Base-by-base conservation (phyloP, 2,888 invertebrate species). In the Adela reaumurella region DNA sequence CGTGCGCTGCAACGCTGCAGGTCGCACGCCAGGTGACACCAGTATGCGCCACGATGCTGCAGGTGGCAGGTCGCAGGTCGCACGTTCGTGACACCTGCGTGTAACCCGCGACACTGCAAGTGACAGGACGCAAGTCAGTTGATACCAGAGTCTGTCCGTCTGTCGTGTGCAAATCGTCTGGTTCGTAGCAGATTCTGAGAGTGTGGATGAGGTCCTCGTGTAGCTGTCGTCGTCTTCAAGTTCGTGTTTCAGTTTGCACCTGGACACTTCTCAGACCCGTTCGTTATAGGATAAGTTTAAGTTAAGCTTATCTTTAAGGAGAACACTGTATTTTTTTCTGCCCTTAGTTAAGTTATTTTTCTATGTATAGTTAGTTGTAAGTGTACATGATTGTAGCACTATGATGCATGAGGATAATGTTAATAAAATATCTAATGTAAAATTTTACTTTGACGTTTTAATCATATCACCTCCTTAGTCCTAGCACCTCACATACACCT, bases 321-420 rank as follows among this genome's bases (percentile, higher is more conserved):
- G 74, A 74, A 70, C 74, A 76, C 61, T 74, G 76, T 77, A 76
- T 74, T 78, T 73, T 76, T 69, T 74, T 70, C 76, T 35, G 35
- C 71, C 68, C 70, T 65, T 72, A 71, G 72, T 74, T 77, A 74
- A 76, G 77, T 77, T 77, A 74, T 76, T 76, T 76, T 76, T 76
- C 72, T 77, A 77, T 78, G 78, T 78, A 78, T 77, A 78, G 77
- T 65, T 78, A 78, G 77, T 76, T 71, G 66, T 78, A 78, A 74
- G 76, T 78, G 76, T 78, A 78, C 72, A 77, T 77, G 74, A 74
- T 64, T 71, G 24, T 74, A 77, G 76, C 71, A 76, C 76, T 78
- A 76, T 71, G 76, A 78, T 77, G 77, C 77, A 78, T 78, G 77
- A 78, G 77, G 73, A 74, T 77, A 76, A 77, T 74, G 76, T 78